These are phyloP conservation scores for Philhelius pedissequus DNA, from an alignment of 2,888 invertebrate genomes.

Conservation along the genomic window DNA sequence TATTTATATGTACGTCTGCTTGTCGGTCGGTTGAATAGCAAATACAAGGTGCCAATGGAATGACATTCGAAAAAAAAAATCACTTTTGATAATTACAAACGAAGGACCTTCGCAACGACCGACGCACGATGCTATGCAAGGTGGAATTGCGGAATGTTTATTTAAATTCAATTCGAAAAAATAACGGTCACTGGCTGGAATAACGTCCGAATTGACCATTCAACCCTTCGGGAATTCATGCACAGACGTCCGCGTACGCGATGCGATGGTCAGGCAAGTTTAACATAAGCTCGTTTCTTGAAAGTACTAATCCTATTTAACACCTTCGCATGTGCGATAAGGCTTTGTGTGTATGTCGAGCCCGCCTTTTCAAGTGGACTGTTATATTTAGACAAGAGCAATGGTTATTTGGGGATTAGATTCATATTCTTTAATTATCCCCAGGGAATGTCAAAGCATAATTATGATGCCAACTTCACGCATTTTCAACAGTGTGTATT, in stretches of 20 bases:
- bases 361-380: conserved; percentile 1
- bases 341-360: conserved; percentile 2
- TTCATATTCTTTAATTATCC: conserved; percentile 2
- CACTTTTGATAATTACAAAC: conserved; percentile 65
- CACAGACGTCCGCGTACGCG: neutral
- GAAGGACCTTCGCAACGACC: conserved; percentile 33
- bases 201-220: conserved; percentile 16
- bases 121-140: no score
- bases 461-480: conserved; percentile 20
- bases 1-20: neutral
- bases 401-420: conserved; percentile 18
- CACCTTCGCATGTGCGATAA: conserved; percentile 57
- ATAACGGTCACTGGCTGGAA: neutral
- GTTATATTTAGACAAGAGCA: neutral
- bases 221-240: conserved; percentile 12
- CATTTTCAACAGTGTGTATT: neutral
- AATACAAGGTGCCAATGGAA: conserved; percentile 53
- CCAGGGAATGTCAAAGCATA: conserved; percentile 31
- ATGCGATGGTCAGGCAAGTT: conserved; percentile 7
- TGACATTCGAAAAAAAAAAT: conserved; percentile 37
- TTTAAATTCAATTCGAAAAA: conserved; percentile 28
- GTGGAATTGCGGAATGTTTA: neutral
- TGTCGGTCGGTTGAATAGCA: neutral
- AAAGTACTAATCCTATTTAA: conserved; percentile 62
- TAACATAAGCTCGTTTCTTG: conserved; percentile 34